A percentile compares a stretch with the other conserved stretches of the same genome.
Conservation (phyloP, 2,888 invertebrate species). For the Abrostola triplasia region DNA sequence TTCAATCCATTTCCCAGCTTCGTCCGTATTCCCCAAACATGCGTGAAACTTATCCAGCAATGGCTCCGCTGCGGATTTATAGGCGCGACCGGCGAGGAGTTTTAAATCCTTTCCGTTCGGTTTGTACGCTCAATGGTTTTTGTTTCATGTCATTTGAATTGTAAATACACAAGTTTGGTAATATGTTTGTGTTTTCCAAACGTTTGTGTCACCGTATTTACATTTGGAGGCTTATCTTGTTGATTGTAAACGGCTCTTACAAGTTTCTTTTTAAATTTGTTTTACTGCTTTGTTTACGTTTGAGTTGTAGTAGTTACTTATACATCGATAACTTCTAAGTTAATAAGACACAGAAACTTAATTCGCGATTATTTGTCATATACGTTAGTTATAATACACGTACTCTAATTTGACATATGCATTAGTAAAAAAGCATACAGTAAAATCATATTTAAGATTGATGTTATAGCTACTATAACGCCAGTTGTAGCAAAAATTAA, state of each 20-base stretch:
- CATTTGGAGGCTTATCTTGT: slow-evolving; percentile 55
- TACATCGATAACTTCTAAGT: not conserved
- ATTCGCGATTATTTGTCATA: too few species aligned
- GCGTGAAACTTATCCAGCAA: slow-evolving; percentile 43
- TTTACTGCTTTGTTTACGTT: not conserved
- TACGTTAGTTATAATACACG: too few species aligned
- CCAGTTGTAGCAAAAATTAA: not conserved
- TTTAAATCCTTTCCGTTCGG: slow-evolving; percentile 64
- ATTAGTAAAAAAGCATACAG: too few species aligned
- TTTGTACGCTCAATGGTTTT: slow-evolving; percentile 59
- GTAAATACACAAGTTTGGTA: slow-evolving; percentile 65
- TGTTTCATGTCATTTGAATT: slow-evolving; percentile 66
- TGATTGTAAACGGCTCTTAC: slow-evolving; percentile 48
- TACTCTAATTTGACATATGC: too few species aligned
- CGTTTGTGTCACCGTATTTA: slow-evolving; percentile 59
- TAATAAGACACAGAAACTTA: too few species aligned
- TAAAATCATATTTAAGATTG: too few species aligned
- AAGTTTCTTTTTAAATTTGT: slow-evolving; percentile 41
- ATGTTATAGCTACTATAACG: not conserved
- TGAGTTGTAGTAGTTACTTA: not conserved
- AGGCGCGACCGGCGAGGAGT: slow-evolving; percentile 65
- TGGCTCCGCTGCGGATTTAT: slow-evolving; percentile 66
- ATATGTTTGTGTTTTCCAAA: slow-evolving; percentile 64
- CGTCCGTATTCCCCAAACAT: slow-evolving; percentile 24
- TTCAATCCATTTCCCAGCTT: slow-evolving; percentile 19